phyloP scores from a whole-genome alignment of 2,888 invertebrate genomes.

The Mystacides longicornis region DNA sequence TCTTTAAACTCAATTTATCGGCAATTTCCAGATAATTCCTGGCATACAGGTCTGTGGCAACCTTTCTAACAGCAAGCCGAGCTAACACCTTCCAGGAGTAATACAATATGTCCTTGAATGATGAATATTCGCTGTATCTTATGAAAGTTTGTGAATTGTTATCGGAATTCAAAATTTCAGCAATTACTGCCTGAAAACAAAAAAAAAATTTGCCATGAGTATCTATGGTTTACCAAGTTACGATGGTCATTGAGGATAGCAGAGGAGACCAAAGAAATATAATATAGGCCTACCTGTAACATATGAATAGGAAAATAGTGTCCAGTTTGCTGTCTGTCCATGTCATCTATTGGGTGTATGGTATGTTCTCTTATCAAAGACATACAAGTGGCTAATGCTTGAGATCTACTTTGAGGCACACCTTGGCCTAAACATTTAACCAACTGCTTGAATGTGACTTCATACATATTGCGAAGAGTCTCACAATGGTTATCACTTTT shows the following conservation, averaged over 20 bases:
- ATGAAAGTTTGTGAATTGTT: conserved; percentile 55
- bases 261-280: not conserved
- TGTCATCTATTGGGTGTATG: conserved; percentile 46
- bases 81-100: conserved; percentile 57
- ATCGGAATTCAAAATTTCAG: conserved; percentile 55
- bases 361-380: conserved; percentile 68
- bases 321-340: conserved; percentile 37
- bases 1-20: conserved; percentile 48
- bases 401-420: conserved; percentile 45
- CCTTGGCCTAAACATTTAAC: conserved; percentile 51
- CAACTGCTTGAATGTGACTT: conserved; percentile 53
- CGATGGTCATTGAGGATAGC: not conserved
- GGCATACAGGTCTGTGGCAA: conserved; percentile 49
- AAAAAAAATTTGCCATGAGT: not conserved
- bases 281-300: conserved; percentile 45
- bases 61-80: conserved; percentile 50
- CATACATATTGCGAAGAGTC: conserved; percentile 66
- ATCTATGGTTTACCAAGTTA: not conserved
- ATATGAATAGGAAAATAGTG: conserved; percentile 60
- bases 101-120: conserved; percentile 68
- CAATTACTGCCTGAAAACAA: conserved; percentile 51
- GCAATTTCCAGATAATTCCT: conserved; percentile 58
- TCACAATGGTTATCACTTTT: conserved; percentile 32
- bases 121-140: conserved; percentile 67
- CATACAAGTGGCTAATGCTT: conserved; percentile 65